These are phyloP conservation scores for Promerops cafer DNA, from an alignment of 2,113 vertebrate genomes.

Conservation along the genomic window DNA sequence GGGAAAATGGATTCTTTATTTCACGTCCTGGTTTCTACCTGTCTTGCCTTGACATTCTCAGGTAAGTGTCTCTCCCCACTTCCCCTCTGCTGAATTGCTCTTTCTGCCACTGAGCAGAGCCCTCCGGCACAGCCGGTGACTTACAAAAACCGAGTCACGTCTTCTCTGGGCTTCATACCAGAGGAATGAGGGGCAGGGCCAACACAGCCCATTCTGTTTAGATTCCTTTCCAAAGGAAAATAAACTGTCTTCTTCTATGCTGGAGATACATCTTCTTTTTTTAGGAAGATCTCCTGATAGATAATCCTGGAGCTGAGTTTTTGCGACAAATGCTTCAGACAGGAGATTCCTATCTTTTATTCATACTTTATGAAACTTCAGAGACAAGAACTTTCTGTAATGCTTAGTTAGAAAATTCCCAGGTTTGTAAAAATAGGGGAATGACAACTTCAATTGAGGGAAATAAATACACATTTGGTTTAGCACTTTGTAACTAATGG, in stretches of 20 bases:
- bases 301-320: not conserved
- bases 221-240: constrained; percentile 59
- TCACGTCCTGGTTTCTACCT: constrained; percentile 69
- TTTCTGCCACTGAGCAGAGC: not conserved
- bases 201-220: constrained; percentile 6
- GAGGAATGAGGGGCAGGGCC: constrained; percentile 38
- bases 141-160: not conserved
- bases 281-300: not conserved
- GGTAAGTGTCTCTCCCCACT: constrained; percentile 67
- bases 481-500: not conserved
- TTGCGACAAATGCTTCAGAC: not conserved
- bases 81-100: not conserved
- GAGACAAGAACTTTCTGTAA: not conserved
- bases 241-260: not conserved
- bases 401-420: not conserved
- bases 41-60: constrained; percentile 66
- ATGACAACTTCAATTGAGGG: not conserved
- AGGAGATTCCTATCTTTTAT: not conserved
- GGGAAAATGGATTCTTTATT: constrained; percentile 82
- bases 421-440: not conserved
- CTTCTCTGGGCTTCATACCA: constrained; percentile 2
- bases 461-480: not conserved
- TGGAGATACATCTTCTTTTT: not conserved
- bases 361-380: not conserved
- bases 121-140: not conserved